Percentiles rank a stretch among this genome's conserved stretches.
These are phyloP conservation scores for Caiman crocodilus DNA, from an alignment of 2,797 vertebrate genomes.

Conservation along the genomic window DNA sequence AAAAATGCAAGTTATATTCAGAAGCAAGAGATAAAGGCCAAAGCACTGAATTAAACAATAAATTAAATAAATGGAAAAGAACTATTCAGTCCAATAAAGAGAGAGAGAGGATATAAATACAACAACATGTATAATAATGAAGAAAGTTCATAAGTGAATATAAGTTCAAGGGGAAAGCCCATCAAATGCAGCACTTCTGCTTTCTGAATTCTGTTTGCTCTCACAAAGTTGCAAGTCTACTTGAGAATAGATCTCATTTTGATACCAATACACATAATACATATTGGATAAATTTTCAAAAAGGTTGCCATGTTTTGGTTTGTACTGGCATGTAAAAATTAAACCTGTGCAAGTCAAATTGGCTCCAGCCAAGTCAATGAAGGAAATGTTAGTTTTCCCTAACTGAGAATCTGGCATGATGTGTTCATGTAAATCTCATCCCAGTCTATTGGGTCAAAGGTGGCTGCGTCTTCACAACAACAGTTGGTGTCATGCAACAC, in stretches of 20 bases:
- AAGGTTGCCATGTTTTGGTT: neutral
- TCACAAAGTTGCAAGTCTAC: neutral
- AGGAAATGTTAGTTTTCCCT: constrained; percentile 9
- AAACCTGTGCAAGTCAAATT: neutral
- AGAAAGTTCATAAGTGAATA: neutral
- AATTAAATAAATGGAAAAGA: constrained; percentile 45
- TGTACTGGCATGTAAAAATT: neutral
- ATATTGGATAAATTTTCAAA: constrained; percentile 2
- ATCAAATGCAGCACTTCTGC: neutral
- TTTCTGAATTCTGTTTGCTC: neutral
- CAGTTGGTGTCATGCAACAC: no score
- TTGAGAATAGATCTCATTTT: neutral
- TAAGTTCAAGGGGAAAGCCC: constrained; percentile 33
- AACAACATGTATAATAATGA: neutral
- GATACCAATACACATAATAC: neutral
- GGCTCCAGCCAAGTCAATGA: neutral
- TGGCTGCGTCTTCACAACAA: no score
- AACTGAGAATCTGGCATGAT: neutral
- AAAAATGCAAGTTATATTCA: neutral
- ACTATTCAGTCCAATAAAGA: neutral
- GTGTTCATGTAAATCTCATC: neutral
- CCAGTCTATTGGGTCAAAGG: neutral
- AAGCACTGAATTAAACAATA: neutral
- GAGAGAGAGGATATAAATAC: neutral
- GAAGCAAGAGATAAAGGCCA: neutral